Base-by-base conservation (phyloP, 1,140 invertebrate species). In the Aethina tumida region DNA sequence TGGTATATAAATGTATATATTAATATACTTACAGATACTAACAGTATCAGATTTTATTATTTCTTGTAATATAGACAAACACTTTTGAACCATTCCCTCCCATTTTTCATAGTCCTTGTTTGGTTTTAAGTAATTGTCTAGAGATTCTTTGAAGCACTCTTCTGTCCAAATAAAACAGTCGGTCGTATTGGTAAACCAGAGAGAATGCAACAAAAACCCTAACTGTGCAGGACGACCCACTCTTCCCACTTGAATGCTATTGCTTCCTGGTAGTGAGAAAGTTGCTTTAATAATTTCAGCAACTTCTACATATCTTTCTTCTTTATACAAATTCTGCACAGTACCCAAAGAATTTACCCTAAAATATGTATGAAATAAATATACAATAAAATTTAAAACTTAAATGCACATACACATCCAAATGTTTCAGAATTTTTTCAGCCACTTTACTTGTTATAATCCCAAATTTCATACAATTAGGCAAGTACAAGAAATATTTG, bases 131-230 rank as follows among this genome's bases (percentile, higher is more conserved):
- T 68, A 68, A 50, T 62, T 65, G 3, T 58, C 48, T 53, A 69
- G 61, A 0, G 67, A 53, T 62, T 55, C 72, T 65, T 53, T 53
- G 68, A 88, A 64, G 50, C 76, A 79, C 41, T 69, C 72, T 51
- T 86, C 78, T 4, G 75, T 73, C 84, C 84, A 89, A 26, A 75
- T 63, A 27, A 86, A 74, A 59, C 82, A 87, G 37, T 78, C 72
- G 52, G 77, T 60, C 15, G 66, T 58, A 33, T 66, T 56, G 9
- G 68, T 55, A 39, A 65, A 69, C 74, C 77, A 81, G 9, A 84
- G 66, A n/a, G 77, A 73, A 42, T 89, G 79, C 33, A 87, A 63
- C 29, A 90, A 64, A 42, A 87, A 59, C 13, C 65, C 65, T 30
- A 73, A 55, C 47, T 72, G 70, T 5, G 67, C 69, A 17, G 65